Conservation (phyloP, 2,797 vertebrate species). For the Hydrocynus forskahlii region DNA sequence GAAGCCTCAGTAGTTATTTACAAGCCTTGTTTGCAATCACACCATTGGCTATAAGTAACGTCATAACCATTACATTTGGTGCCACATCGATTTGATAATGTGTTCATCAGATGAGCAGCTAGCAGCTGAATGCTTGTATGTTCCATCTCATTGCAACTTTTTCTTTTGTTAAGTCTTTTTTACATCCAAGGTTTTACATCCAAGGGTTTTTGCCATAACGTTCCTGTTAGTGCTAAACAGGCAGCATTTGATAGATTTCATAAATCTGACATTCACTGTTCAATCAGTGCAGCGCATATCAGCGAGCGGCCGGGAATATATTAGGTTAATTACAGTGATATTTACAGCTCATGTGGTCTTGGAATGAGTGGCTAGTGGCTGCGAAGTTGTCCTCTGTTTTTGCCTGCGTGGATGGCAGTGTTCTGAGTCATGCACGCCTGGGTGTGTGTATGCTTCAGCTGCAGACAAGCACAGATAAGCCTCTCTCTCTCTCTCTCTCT, state of each 20-base stretch:
- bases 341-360: conserved; percentile 4
- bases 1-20: too few species aligned
- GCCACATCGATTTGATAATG: too few species aligned
- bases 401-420: background rate
- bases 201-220: too few species aligned
- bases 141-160: too few species aligned
- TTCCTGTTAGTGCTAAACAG: background rate
- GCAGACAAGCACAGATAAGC: background rate
- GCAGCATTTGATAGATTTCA: background rate
- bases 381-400: background rate
- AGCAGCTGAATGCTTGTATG: too few species aligned
- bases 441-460: background rate
- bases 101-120: too few species aligned
- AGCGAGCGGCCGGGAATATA: background rate
- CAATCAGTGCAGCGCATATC: background rate
- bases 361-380: conserved; percentile 8
- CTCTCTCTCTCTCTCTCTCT: background rate
- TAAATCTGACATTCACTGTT: background rate
- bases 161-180: too few species aligned
- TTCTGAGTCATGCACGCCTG: background rate
- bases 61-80: too few species aligned
- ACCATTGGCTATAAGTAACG: too few species aligned
- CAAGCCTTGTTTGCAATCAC: too few species aligned
- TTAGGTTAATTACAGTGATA: background rate
- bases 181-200: too few species aligned